Percentiles rank a stretch among this genome's conserved stretches.
Conservation (phyloP, 1,140 invertebrate genomes). For the Helicorthomorpha holstii region DNA sequence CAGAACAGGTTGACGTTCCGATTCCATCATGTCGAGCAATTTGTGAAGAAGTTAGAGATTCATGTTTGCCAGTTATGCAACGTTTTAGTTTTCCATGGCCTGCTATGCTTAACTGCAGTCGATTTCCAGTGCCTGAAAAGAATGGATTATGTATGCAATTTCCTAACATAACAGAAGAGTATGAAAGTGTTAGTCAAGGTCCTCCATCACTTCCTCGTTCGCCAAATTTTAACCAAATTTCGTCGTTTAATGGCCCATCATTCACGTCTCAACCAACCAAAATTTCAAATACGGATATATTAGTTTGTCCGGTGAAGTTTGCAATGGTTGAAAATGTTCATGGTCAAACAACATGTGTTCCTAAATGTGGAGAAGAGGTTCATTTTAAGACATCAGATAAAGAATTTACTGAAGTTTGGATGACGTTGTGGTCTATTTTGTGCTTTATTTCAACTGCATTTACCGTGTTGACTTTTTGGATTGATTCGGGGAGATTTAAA, state of each 20-base stretch:
- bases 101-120: constrained; percentile 24
- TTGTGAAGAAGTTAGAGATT: constrained; percentile 11
- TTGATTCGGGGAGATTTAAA: constrained; percentile 23
- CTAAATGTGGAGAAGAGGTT: constrained; percentile 23
- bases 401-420: constrained; percentile 29
- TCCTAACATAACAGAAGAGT: constrained; percentile 5
- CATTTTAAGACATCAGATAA: constrained; percentile 27
- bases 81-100: constrained; percentile 30
- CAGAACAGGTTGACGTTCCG: constrained; percentile 12
- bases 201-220: neutral
- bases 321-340: neutral
- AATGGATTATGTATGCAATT: constrained; percentile 7
- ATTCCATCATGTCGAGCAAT: constrained; percentile 15
- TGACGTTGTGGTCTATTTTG: constrained; percentile 31
- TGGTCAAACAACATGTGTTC: constrained; percentile 17
- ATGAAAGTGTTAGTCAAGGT: neutral
- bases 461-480: constrained; percentile 34
- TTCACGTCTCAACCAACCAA: neutral
- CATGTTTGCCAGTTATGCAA: constrained; percentile 25
- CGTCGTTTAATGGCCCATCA: too few species aligned
- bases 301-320: neutral
- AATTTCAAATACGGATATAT: neutral
- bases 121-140: constrained; percentile 8
- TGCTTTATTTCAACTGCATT: constrained; percentile 35
- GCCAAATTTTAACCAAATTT: neutral